Conservation (phyloP, 2,113 vertebrate genomes). For the Prolemur simus region DNA sequence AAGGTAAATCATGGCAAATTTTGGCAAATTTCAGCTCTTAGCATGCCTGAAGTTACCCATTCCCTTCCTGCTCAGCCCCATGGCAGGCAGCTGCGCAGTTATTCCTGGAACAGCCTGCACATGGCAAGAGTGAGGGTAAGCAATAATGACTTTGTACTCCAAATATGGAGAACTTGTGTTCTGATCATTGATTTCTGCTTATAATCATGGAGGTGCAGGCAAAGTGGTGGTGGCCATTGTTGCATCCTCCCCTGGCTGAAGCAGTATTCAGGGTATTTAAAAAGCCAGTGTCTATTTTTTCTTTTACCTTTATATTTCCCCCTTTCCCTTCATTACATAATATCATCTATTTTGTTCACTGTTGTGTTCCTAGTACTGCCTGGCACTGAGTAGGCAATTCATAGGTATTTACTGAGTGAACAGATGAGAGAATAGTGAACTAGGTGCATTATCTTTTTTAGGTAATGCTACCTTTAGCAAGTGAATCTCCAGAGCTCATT, state of each 20-base stretch:
- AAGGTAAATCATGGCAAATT: background rate
- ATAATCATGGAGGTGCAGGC: background rate
- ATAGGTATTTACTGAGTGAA: background rate
- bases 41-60: background rate
- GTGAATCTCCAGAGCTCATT: background rate
- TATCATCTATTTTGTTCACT: background rate
- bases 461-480: background rate
- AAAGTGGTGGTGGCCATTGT: background rate
- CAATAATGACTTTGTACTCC: background rate
- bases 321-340: background rate
- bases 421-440: background rate
- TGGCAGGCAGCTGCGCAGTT: background rate
- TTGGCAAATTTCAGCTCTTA: background rate
- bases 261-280: background rate
- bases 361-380: background rate
- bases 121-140: background rate
- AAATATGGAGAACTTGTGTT: background rate
- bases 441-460: background rate
- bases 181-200: background rate
- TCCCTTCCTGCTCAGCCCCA: background rate
- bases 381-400: background rate
- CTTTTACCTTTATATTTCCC: background rate
- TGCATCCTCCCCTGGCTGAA: background rate
- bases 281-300: background rate
- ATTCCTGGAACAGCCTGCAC: background rate